Conservation (phyloP, 1,140 invertebrate genomes). For the Carposina sasakii region DNA sequence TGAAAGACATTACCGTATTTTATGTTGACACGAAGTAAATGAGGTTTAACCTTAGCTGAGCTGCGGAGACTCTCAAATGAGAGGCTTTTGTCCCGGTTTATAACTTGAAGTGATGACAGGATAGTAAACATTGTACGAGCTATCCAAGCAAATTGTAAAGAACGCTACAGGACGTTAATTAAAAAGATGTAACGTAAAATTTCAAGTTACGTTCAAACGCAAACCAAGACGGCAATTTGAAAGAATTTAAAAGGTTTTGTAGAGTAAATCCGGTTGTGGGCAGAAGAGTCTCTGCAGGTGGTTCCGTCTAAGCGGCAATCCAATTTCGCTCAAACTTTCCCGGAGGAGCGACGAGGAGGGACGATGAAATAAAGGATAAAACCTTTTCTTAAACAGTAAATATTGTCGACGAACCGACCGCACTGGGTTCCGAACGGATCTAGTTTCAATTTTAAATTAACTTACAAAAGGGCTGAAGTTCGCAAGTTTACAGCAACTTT, state of each 20-base stretch:
- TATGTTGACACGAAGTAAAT: slow-evolving; percentile 11
- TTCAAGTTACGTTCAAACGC: not conserved
- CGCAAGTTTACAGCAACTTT: too few relatives aligned
- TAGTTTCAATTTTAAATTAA: too few relatives aligned
- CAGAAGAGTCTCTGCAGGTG: too few relatives aligned
- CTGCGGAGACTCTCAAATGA: slow-evolving; percentile 8
- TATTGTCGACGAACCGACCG: too few relatives aligned
- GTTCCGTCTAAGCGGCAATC: too few relatives aligned
- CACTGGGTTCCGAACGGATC: too few relatives aligned
- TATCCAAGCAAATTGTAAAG: not conserved
- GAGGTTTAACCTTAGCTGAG: slow-evolving; percentile 9
- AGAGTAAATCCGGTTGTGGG: not conserved
- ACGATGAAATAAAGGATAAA: too few relatives aligned
- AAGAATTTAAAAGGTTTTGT: not conserved
- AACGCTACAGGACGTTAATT: not conserved
- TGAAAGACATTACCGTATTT: slow-evolving; percentile 15
- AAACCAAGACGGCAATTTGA: not conserved
- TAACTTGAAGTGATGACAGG: slow-evolving; percentile 1
- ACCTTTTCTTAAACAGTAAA: too few relatives aligned
- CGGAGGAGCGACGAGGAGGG: too few relatives aligned
- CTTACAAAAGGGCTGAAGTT: too few relatives aligned
- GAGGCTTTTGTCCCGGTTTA: slow-evolving; percentile 3
- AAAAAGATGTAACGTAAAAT: not conserved
- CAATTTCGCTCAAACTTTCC: too few relatives aligned
- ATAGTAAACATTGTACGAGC: not conserved